Base-by-base conservation (phyloP, 2,888 invertebrate genomes). In the Xestia c-nigrum region DNA sequence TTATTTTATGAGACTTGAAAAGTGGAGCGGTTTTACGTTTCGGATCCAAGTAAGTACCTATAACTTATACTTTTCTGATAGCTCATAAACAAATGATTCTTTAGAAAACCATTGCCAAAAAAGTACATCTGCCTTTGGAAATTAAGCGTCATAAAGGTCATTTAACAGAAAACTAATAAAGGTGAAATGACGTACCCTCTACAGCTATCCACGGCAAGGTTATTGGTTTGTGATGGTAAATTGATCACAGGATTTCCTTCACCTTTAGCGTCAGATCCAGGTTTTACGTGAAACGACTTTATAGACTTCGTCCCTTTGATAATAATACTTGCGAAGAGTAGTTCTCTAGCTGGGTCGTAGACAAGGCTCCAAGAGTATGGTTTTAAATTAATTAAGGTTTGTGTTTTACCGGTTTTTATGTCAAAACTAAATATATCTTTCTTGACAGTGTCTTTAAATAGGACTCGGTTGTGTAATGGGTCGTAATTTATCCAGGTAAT, bases 171-270 rank as follows among this genome's bases (percentile, higher is more conserved):
- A 52, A 52, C n/a, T 9, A 52, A 16, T 57, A 57, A 57, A 14
- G 5, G 1, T 38, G 31, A 31, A 19, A 1, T 19, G 31, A 64
- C 64, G 9, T 43, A 64, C 64, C 64, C 64, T 64, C 4, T 43
- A 43, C 64, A 64, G 43, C 43, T 64, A 43, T 64, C 64, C 16
- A 43, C 43, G 4, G 43, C 24, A 24, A 64, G 43, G 4, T 1
- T 9, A 19, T 14, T n/a, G 43, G 38, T 24, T 1, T 1, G 1
- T 4, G 0, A 0, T 38, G 0, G 0, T 19, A 43, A 16, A 43
- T 43, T 9, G 7, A 64, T 5, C 7, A 64, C n/a, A 24, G 7
- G 16, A 14, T 14, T 64, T 24, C 43, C n/a, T 16, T 43, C 4
- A 64, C 1, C n/a, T 9, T 21, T 9, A 4, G 6, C n/a, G 12